Evolutionary conservation across 2,888 invertebrate genomes (phyloP), one percentile per base, ranked within the genome.

Genomic region (Andrena flavipes): DNA sequence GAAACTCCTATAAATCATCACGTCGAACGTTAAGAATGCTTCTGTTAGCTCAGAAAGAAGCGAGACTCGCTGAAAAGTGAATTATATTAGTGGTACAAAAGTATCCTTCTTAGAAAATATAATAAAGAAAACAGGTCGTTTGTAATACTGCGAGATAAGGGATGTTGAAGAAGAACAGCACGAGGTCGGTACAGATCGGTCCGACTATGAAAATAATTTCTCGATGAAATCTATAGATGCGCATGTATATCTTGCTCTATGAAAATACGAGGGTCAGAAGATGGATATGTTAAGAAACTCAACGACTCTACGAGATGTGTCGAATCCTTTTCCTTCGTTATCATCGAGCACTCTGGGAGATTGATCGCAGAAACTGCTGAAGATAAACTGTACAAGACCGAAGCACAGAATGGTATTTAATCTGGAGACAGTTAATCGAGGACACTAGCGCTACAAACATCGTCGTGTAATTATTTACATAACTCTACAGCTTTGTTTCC

Each of bases 261-360:
- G 87, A 89, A 88, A 86, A 82, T 88, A 89, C 80, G 80, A 85
- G 65, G 42, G 82, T 84, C 75, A 76, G 63, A 76, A 73, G 56
- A 84, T 84, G 80, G 86, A 86, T 86, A 86, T 86, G 86, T 86
- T 54, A 59, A 67, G 56, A 69, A 81, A 85, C 65, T 56, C 69
- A 67, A 80, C 64, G 79, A 79, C 63, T 76, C 73, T 70, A 82
- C 74, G 67, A 81, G 68, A 54, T 71, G 54, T 16, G 26, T 78
- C 29, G 20, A 20, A 62, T 64, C 76, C 64, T 72, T 69, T 69
- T 48, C 33, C 73, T 42, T 62, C n/a, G 65, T 67, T 62, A 72
- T 60, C 74, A 13, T 29, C 26, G 29, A 54, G 51, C 23, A 76
- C 29, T 23, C 6, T 10, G 4, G 0, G 10, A 13, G 6, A 30